These are phyloP conservation scores for Prunella strophiata DNA, from an alignment of 2,797 vertebrate species.

Conservation along the genomic window DNA sequence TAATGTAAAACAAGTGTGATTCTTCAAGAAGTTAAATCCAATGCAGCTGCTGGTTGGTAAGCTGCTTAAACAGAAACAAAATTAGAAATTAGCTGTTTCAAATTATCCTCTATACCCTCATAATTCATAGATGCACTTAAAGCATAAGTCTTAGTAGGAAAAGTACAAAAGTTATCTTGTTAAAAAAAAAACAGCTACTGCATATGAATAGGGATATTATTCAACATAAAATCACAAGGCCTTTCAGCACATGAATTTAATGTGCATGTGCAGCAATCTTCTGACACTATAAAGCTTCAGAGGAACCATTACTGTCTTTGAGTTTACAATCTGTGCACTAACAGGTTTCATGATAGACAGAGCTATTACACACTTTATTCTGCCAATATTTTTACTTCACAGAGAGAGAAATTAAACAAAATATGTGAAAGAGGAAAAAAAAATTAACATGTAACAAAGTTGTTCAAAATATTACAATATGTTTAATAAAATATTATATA, in stretches of 20 bases:
- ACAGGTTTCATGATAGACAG: constrained; percentile 9
- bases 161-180: not conserved
- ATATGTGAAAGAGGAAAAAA: not conserved
- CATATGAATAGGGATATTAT: not conserved
- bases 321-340: constrained; percentile 24
- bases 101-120: not conserved
- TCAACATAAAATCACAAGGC: constrained; percentile 19
- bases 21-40: not conserved
- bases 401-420: constrained; percentile 5
- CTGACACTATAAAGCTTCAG: constrained; percentile 8
- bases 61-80: not conserved
- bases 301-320: constrained; percentile 23
- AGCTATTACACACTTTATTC: constrained; percentile 1
- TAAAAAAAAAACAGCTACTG: not conserved
- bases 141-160: not conserved
- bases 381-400: not conserved
- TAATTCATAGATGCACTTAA: not conserved
- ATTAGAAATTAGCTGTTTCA: not conserved
- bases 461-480: not conserved
- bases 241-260: constrained; percentile 29
- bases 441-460: not conserved
- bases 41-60: not conserved
- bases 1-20: not conserved
- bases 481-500: not conserved
- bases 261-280: not conserved